Base-by-base conservation (phyloP, 2,797 vertebrate genomes). In the Dermochelys coriacea region DNA sequence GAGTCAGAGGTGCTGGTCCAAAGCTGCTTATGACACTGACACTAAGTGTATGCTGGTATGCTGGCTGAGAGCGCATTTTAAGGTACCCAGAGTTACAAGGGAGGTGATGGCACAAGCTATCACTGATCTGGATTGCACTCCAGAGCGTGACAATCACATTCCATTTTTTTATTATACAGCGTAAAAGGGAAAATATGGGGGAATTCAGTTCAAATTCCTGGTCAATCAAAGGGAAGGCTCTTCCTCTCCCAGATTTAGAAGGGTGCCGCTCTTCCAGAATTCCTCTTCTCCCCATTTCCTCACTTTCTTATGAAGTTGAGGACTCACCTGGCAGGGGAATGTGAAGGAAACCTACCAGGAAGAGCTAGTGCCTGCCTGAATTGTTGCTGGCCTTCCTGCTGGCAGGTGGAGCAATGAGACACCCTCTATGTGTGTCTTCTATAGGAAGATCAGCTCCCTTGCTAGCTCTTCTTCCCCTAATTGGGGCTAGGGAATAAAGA, bases 351-450 rank as follows among this genome's bases (percentile, higher is more conserved):
- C 37, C 19, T 2, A 82, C n/a, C 49, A 0, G 0, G 64, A 19
- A 80, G 52, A 87, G 50, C 57, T 23, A 55, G n/a, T 10, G 49
- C 34, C 55, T 27, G 10, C 59, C 83, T 82, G 21, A 86, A 54
- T 2, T 71, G 37, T 21, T 88, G 34, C 21, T 88, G 31, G 15
- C 14, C 41, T 80, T 84, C 14, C 29, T 64, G 34, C 37, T 15
- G 34, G 15, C 0, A 0, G 2, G 10, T 80, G 27, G 25, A 85
- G 50, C 19, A 68, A n/a, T 18, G n/a, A 37, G 64, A 68, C 12
- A 68, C n/a, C 18, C 4, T 37, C n/a, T 37, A 68, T 64, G 21
- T 68, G 64, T 37, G 18, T 37, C 18, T 37, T 68, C 34, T 68
- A 10, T 37, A 68, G n/a, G 34, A 37, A 68, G 34, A 68, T 68